Evolutionary conservation across 2,888 invertebrate species (phyloP).

Genomic region (Eristalis tenax): DNA sequence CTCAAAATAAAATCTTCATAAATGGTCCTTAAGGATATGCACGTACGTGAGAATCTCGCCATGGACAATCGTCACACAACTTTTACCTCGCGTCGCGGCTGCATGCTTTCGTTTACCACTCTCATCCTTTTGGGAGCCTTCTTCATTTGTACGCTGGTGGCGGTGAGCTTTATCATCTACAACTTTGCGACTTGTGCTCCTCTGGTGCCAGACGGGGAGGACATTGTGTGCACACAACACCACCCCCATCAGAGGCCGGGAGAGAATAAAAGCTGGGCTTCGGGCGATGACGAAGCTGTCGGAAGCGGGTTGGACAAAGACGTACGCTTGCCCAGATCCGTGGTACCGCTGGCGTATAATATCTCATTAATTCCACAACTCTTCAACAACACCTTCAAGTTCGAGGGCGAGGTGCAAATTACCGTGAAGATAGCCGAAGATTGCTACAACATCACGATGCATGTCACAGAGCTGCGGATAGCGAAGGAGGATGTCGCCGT

Average conservation of each 20-base stretch:
- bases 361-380: constrained; percentile 88
- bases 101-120: constrained; percentile 86
- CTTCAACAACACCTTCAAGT: constrained; percentile 89
- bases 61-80: constrained; percentile 74
- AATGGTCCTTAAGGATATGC: constrained; percentile 79
- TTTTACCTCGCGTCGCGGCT: constrained; percentile 80
- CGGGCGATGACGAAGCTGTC: constrained; percentile 62
- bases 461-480: constrained; percentile 87
- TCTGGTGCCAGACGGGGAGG: constrained; percentile 74
- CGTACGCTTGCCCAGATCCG: constrained; percentile 86
- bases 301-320: constrained; percentile 81
- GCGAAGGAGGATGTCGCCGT: constrained; percentile 83
- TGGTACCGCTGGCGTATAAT: constrained; percentile 87
- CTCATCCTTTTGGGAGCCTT: constrained; percentile 84
- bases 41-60: constrained; percentile 74
- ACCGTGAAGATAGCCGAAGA: constrained; percentile 84
- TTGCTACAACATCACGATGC: constrained; percentile 86
- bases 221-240: constrained; percentile 77
- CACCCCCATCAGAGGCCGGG: constrained; percentile 72
- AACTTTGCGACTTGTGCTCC: constrained; percentile 87
- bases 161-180: constrained; percentile 89
- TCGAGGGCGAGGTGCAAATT: constrained; percentile 87
- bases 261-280: constrained; percentile 57
- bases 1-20: constrained; percentile 39
- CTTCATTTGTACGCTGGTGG: constrained; percentile 85